phyloP scores from a whole-genome alignment of 2,888 invertebrate species.

The Sussaba pulchella region DNA sequence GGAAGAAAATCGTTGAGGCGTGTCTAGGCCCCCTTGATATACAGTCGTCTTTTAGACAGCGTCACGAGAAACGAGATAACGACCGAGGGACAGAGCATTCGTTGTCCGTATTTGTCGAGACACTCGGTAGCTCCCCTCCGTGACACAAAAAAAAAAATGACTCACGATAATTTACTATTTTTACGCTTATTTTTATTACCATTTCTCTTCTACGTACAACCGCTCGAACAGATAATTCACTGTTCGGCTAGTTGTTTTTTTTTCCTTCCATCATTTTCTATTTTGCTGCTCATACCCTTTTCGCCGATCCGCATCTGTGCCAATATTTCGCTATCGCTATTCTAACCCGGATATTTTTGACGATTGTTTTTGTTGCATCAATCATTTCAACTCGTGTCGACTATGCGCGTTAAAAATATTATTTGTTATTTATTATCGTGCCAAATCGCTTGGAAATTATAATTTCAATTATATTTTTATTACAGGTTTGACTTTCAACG shows the following conservation, averaged over 20 bases:
- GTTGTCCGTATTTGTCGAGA: conserved; percentile 43
- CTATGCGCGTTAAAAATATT: too few relatives aligned
- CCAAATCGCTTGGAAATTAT: too few relatives aligned
- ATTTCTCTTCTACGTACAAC: neutral
- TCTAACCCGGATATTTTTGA: conserved; percentile 45
- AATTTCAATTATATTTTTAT: too few relatives aligned
- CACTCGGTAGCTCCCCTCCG: conserved; percentile 24
- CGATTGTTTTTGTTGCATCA: too few relatives aligned
- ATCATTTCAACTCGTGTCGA: too few relatives aligned
- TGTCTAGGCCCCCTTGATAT: conserved; percentile 8
- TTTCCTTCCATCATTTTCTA: conserved; percentile 10
- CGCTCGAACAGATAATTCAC: neutral
- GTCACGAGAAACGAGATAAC: conserved; percentile 53
- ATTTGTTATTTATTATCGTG: neutral
- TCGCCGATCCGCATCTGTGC: conserved; percentile 16
- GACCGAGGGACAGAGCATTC: conserved; percentile 34
- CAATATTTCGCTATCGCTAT: conserved; percentile 32
- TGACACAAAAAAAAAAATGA: too few relatives aligned
- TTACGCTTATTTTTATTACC: conserved; percentile 8
- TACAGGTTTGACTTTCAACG: neutral
- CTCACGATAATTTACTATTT: conserved; percentile 5
- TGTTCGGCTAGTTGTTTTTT: neutral
- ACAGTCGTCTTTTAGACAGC: conserved; percentile 12
- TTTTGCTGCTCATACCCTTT: too few relatives aligned
- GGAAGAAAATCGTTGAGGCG: conserved; percentile 35